Evolutionary conservation across 2,888 invertebrate genomes (phyloP), one percentile per base, ranked within the genome.

Genomic region (Acleris laterana): DNA sequence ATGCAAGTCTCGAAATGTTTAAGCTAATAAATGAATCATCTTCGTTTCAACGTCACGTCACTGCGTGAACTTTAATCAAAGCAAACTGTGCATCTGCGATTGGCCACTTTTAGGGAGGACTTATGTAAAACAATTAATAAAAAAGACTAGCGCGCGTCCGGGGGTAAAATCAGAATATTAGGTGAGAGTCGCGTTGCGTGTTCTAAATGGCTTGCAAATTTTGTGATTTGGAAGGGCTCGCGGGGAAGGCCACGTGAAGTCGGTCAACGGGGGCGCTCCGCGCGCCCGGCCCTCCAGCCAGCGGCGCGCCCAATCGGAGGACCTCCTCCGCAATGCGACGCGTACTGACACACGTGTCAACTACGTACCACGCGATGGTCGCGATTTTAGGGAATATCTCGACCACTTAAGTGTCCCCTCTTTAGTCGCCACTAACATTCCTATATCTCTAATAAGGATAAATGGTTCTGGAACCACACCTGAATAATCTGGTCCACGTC

Each of bases 281-380:
- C 80, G 83, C 77, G 85, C 83, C 87, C 88, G 88, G 91, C 87
- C 92, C 83, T 90, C 89, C 87, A 85, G 78, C 86, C 74, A 75
- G 87, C 46, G 46, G 84, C 88, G 84, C 88, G 80, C 89, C 89
- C 83, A 80, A 64, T 76, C 70, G 74, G 81, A 84, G 83, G 83
- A 83, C 75, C 84, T 85, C 85, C 81, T 84, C 92, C 88, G 92
- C 91, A 92, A 84, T 92, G 92, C 91, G 92, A 80, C 78, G 77
- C 80, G 78, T 77, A 75, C 74, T 69, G 69, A 66, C 57, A 58
- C 58, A 52, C 51, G 53, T 38, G 22, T 56, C 17, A 38, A 38
- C 38, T 13, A 13, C 13, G 32, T 32, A 38, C 38, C 38, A 38
- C 38, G 38, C 38, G 13, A 38, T 38, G 38, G 38, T 13, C 3